Evolutionary conservation across 2,888 invertebrate genomes (phyloP), one percentile per base, ranked within the genome.

Genomic region (Lasioglossum zephyrum): DNA sequence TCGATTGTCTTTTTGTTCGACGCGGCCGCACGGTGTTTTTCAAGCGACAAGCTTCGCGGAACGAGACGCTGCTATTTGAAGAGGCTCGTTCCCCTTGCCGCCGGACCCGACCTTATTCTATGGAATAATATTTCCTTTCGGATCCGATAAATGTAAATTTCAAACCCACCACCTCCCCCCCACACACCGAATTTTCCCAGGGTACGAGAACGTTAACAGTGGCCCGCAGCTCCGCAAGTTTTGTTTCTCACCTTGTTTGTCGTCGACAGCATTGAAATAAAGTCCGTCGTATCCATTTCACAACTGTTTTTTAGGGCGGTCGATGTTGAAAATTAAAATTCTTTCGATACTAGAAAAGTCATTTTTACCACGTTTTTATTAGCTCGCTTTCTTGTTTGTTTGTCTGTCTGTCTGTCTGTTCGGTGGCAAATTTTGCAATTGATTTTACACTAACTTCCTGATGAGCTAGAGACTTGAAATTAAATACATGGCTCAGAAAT

Each of bases 1-100:
- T 84, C 85, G 85, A 85, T 85, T 76, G 85, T 73, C 79, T 79
- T 85, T 85, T 76, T 85, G 72, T 72, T 26, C 53, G 44, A 49
- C 16, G 41, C 31, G 63, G 26, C 60, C 31, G 63, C n/a, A 9
- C 39, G 66, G 31, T 63, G 75, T 73, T 79, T 73, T 79, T 76
- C 73, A 76, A 66, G 9, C 70, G 70, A n/a, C 39, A 22, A 11
- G 41, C 36, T 84, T 73, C 84, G 53, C 13, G 53, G 76, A 57
- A 84, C 73, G 78, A 53, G 36, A 16, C 26, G 69, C 41, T 53
- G 69, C 53, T 53, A 18, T 69, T 39, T 69, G 69, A 69, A 36
- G 70, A 44, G 44, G 41, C 60, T 49, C 44, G 39, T 57, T 22
- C 22, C 3, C n/a, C 6, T 26, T 1, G 57, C 6, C n/a, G 63